Base-by-base conservation (phyloP, 2,113 vertebrate species). In the Noturus placidus region DNA sequence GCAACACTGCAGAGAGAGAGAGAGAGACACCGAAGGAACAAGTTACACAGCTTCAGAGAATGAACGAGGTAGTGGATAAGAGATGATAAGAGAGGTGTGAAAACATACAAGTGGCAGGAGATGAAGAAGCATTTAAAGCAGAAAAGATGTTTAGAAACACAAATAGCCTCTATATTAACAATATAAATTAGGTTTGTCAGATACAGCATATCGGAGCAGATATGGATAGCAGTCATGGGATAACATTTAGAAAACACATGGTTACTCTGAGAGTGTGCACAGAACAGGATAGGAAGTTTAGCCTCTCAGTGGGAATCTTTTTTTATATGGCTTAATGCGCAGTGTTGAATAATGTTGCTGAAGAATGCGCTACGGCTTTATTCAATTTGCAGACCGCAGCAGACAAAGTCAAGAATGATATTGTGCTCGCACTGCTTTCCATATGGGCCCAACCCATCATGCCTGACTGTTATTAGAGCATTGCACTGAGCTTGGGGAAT, bases 151-250 rank as follows among this genome's bases (percentile, higher is more conserved):
- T 77, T 77, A 77, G 22, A 52, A 78, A 54, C 5, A 30, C 7
- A 78, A 54, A 54, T 14, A 78, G 15, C 14, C 46, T 54, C n/a
- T n/a, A 52, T 30, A 9, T 30, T 54, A n/a, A 78, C 27, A 50
- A 30, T 30, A 2, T 15, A 25, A 92, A 94, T 94, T 93, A 90
- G 92, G 92, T 91, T 91, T 93, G 88, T 82, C 54, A 87, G 79
- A 67, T 67, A 78, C 69, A 57, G 86, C 78, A 50, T 87, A 84
- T 90, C 79, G 50, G 46, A 87, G 90, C 87, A 76, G 74, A 67
- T 86, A 35, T 56, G 80, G 87, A 89, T 74, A 91, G 46, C n/a
- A 81, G 56, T 83, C 82, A 76, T 82, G 65, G 27, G 30, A 88
- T 46, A 54, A 22, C 13, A 25, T 22, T 52, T 46, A 67, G 52